Conservation (phyloP, 2,888 invertebrate species). For the Xylota sylvarum region DNA sequence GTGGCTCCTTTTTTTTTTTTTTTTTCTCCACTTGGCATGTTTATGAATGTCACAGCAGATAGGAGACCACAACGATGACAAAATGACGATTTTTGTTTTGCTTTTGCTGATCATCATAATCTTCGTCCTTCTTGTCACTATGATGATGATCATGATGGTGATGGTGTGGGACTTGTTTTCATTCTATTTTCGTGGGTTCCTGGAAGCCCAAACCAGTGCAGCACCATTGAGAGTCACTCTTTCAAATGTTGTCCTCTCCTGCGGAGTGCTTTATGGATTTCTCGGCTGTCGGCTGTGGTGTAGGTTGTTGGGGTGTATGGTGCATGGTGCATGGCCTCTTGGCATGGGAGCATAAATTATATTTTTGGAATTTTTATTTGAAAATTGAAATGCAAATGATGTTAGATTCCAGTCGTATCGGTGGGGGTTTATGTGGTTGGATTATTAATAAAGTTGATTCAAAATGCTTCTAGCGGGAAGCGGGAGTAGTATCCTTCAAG, state of each 20-base stretch:
- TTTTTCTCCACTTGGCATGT: slow-evolving; percentile 40
- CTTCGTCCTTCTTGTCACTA: not conserved
- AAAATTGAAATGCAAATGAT: slow-evolving; percentile 20
- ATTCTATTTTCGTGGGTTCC: slow-evolving; percentile 64
- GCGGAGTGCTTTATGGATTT: slow-evolving; percentile 69
- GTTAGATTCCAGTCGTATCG: slow-evolving; percentile 2
- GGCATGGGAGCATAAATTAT: slow-evolving; percentile 39
- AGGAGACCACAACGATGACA: slow-evolving; percentile 28
- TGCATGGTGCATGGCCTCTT: not conserved
- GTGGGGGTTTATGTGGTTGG: slow-evolving; percentile 14
- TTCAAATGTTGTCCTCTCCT: slow-evolving; percentile 55
- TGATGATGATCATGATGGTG: slow-evolving; percentile 33
- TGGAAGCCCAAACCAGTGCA: slow-evolving; percentile 48
- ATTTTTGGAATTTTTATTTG: slow-evolving; percentile 43
- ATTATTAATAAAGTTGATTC: slow-evolving; percentile 1
- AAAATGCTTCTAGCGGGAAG: too few species aligned
- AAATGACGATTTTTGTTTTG: slow-evolving; percentile 14
- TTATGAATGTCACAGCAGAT: slow-evolving; percentile 34
- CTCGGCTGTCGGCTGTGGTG: slow-evolving; percentile 8
- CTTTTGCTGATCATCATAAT: slow-evolving; percentile 2
- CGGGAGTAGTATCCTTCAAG: too few species aligned
- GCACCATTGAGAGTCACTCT: slow-evolving; percentile 34
- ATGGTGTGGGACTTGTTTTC: slow-evolving; percentile 39
- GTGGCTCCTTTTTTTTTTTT: slow-evolving; percentile 45
- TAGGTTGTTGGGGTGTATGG: slow-evolving; percentile 18